Percentiles rank a stretch among this genome's conserved stretches.
Conservation (phyloP, 2,113 vertebrate species). For the Corapipo altera region DNA sequence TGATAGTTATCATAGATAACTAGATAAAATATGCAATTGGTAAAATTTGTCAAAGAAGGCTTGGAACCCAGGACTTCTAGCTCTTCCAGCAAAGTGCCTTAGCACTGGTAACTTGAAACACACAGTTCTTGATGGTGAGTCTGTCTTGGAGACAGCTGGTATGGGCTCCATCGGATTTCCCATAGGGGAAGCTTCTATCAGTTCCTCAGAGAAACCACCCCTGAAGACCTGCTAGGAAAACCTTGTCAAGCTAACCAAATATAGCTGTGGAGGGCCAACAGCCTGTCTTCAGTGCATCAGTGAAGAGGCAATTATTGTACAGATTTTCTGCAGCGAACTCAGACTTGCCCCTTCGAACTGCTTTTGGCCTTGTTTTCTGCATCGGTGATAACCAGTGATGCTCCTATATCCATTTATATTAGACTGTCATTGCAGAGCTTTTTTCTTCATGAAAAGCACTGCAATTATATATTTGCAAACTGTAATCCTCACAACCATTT, state of each 20-base stretch:
- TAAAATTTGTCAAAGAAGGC: neutral
- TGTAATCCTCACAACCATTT: neutral
- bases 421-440: neutral
- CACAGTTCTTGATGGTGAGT: neutral
- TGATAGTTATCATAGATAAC: neutral
- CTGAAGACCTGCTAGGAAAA: neutral
- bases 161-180: fast-evolving
- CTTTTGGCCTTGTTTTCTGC: neutral
- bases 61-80: neutral
- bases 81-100: neutral
- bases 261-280: neutral
- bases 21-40: neutral
- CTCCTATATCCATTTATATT: neutral
- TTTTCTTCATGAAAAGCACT: neutral
- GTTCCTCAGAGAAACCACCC: neutral
- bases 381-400: neutral
- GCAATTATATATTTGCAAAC: neutral
- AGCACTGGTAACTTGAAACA: neutral
- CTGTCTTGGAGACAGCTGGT: neutral
- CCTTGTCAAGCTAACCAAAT: neutral
- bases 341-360: neutral
- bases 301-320: neutral
- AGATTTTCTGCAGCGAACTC: neutral
- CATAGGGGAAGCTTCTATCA: neutral
- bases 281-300: neutral